Evolutionary conservation across 1,140 invertebrate species (phyloP).

Genomic region (Drosophila orena): DNA sequence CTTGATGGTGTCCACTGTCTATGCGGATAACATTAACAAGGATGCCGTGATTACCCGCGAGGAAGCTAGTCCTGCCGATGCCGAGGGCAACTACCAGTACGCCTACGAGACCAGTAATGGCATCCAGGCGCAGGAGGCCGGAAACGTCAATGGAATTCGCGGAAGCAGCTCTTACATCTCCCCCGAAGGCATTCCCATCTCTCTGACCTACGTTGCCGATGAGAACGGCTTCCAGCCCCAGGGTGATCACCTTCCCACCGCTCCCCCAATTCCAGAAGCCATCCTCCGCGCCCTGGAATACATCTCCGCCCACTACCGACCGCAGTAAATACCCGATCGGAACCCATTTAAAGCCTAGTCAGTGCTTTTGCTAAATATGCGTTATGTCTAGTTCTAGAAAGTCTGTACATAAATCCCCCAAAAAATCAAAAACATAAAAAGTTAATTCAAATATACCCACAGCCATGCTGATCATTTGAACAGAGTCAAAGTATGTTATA

Average conservation of each 20-base stretch:
- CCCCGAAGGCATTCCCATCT: constrained; percentile 68
- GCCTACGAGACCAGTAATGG: constrained; percentile 70
- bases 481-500: constrained; percentile 10
- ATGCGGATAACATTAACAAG: constrained; percentile 75
- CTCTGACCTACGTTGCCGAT: constrained; percentile 85
- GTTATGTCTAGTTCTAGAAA: constrained; percentile 45
- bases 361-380: constrained; percentile 44
- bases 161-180: constrained; percentile 43
- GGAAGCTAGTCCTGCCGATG: constrained; percentile 49
- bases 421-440: constrained; percentile 17
- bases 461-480: constrained; percentile 41
- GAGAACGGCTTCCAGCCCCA: constrained; percentile 85
- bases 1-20: constrained; percentile 62
- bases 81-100: constrained; percentile 60
- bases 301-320: constrained; percentile 79
- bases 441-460: constrained; percentile 31
- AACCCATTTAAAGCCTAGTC: constrained; percentile 43
- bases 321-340: not conserved
- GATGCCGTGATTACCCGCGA: constrained; percentile 49
- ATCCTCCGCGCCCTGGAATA: constrained; percentile 85
- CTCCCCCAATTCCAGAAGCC: constrained; percentile 82
- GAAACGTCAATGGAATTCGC: constrained; percentile 56
- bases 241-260: constrained; percentile 86
- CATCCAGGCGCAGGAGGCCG: constrained; percentile 67
- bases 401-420: constrained; percentile 45